Conservation (phyloP, 2,888 invertebrate genomes). For the Tenthredo livida region DNA sequence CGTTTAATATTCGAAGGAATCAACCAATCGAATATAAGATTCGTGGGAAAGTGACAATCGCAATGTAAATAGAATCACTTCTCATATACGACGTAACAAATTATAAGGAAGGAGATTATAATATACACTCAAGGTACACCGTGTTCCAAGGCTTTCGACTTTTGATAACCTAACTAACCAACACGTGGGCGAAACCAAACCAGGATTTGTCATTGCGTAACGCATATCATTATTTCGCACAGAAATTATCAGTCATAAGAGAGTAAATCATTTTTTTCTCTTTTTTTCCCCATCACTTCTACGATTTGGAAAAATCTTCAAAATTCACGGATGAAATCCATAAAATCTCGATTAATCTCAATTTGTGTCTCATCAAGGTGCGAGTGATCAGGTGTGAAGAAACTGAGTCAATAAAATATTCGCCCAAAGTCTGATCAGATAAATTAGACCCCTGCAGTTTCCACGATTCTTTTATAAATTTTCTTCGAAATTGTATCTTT, state of each 20-base stretch:
- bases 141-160: conserved; percentile 30
- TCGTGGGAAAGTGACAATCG: conserved; percentile 40
- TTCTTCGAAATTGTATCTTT: neutral
- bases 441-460: too few relatives aligned
- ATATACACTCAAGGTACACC: neutral
- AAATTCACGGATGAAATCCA: too few relatives aligned
- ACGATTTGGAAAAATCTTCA: too few relatives aligned
- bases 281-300: too few relatives aligned
- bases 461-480: too few relatives aligned
- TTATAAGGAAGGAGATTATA: neutral
- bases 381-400: too few relatives aligned
- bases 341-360: too few relatives aligned
- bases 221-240: neutral
- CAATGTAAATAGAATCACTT: conserved; percentile 1
- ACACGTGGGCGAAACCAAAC: neutral
- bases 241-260: neutral
- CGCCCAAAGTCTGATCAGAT: too few relatives aligned
- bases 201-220: neutral
- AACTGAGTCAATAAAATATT: too few relatives aligned
- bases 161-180: neutral
- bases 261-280: too few relatives aligned
- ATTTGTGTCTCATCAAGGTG: too few relatives aligned
- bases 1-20: neutral
- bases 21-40: conserved; percentile 16
- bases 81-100: neutral